Evolutionary conservation across 2,888 invertebrate genomes (phyloP).

Genomic region (Drosophila greeni): DNA sequence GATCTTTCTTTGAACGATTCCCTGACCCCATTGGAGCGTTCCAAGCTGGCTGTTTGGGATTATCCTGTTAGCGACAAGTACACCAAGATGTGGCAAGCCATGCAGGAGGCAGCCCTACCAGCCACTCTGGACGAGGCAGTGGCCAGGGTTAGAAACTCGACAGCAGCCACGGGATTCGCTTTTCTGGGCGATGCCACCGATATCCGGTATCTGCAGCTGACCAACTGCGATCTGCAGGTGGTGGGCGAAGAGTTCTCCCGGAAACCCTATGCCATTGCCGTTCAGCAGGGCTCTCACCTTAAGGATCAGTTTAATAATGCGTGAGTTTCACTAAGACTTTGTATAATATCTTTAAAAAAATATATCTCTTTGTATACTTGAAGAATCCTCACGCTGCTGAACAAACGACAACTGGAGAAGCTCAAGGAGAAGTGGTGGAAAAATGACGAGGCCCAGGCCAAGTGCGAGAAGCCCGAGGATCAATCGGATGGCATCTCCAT

Average conservation of each 20-base stretch:
- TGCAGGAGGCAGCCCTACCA: constrained; percentile 91
- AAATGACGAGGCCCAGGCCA: constrained; percentile 86
- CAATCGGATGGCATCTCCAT: constrained; percentile 98
- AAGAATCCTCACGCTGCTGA: constrained; percentile 94
- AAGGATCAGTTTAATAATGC: constrained; percentile 97
- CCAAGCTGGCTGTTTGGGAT: constrained; percentile 98
- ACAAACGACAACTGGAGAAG: constrained; percentile 93
- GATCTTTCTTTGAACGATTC: constrained; percentile 98
- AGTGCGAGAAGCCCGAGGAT: constrained; percentile 92
- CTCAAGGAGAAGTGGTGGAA: constrained; percentile 99
- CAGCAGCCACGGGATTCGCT: constrained; percentile 91
- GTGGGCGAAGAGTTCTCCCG: constrained; percentile 98
- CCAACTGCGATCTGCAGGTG: constrained; percentile 86
- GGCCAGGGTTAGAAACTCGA: constrained; percentile 83
- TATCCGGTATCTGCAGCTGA: constrained; percentile 82
- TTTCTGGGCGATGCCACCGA: constrained; percentile 97
- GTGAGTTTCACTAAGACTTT: constrained; percentile 81
- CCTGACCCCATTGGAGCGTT: constrained; percentile 91
- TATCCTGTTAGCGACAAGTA: constrained; percentile 99
- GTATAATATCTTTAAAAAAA: constrained; percentile 64
- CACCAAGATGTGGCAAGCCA: constrained; percentile 99
- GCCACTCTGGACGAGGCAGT: constrained; percentile 88
- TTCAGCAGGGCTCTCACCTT: constrained; percentile 95
- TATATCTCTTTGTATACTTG: background rate
- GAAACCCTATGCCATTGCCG: constrained; percentile 98